phyloP scores from a whole-genome alignment of 1,140 invertebrate genomes.

The Aricia agestis region DNA sequence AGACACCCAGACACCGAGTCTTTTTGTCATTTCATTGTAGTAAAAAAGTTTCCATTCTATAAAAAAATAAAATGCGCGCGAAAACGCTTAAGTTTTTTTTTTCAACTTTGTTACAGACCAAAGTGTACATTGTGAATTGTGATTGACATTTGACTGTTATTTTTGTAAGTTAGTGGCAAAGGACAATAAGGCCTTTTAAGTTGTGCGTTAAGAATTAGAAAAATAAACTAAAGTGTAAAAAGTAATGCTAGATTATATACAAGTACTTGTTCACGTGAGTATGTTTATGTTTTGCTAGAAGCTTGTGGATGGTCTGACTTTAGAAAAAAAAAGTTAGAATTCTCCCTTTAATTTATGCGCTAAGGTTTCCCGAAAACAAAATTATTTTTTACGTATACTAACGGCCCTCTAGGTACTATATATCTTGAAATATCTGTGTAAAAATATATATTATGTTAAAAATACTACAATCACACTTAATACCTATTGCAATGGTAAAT shows the following conservation, averaged over 20 bases:
- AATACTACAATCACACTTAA: too few species aligned
- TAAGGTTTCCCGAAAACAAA: too few species aligned
- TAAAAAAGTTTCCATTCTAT: neutral
- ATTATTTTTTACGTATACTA: too few species aligned
- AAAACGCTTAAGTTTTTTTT: neutral
- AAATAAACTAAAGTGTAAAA: neutral
- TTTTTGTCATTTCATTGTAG: neutral
- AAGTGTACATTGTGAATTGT: neutral
- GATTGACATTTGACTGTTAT: neutral
- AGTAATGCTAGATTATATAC: neutral
- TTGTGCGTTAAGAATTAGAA: neutral
- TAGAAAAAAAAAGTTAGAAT: too few species aligned
- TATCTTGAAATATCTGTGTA: too few species aligned
- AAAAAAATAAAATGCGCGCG: too few species aligned
- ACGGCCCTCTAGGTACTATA: too few species aligned
- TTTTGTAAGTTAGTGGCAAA: neutral
- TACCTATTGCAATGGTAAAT: too few species aligned
- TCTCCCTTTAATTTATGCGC: too few species aligned
- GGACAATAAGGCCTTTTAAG: neutral
- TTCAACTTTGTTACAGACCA: too few species aligned
- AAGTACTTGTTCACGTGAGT: neutral
- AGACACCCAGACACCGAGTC: neutral
- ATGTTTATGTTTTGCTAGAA: neutral
- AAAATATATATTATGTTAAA: too few species aligned
- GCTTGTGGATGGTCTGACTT: too few species aligned